These are phyloP conservation scores for Sphaerodactylus townsendi DNA, from an alignment of 2,113 vertebrate species.

Conservation along the genomic window DNA sequence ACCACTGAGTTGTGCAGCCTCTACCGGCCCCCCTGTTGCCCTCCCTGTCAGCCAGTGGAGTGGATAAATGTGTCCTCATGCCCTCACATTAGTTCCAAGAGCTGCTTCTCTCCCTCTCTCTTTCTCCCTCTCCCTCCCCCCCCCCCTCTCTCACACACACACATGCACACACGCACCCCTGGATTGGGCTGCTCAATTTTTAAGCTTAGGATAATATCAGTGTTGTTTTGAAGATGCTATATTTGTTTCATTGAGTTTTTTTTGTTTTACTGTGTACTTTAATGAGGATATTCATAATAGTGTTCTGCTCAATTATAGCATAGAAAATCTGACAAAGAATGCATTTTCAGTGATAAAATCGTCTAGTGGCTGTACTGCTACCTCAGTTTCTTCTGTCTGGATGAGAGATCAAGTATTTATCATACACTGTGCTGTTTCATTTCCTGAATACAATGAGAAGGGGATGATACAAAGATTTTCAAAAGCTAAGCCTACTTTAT, in stretches of 20 bases:
- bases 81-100: too few species aligned
- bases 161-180: too few species aligned
- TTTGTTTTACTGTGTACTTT: background rate
- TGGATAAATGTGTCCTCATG: too few species aligned
- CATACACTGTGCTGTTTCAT: background rate
- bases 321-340: background rate
- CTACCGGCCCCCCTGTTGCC: too few species aligned
- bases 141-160: too few species aligned
- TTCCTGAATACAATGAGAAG: background rate
- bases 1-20: too few species aligned
- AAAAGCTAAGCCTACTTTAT: background rate
- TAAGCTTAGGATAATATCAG: too few species aligned
- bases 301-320: background rate
- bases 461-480: background rate
- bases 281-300: background rate
- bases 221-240: too few species aligned
- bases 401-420: background rate
- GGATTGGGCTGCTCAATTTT: too few species aligned
- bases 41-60: too few species aligned
- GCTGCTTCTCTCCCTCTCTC: too few species aligned
- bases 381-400: background rate
- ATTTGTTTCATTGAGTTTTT: background rate
- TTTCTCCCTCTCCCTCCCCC: too few species aligned
- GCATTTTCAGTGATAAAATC: background rate
- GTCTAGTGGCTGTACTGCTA: background rate